A percentile compares a stretch with the other conserved stretches of the same genome.
These are phyloP conservation scores for Drosophila robusta DNA, from an alignment of 2,888 invertebrate species.

Conservation along the genomic window DNA sequence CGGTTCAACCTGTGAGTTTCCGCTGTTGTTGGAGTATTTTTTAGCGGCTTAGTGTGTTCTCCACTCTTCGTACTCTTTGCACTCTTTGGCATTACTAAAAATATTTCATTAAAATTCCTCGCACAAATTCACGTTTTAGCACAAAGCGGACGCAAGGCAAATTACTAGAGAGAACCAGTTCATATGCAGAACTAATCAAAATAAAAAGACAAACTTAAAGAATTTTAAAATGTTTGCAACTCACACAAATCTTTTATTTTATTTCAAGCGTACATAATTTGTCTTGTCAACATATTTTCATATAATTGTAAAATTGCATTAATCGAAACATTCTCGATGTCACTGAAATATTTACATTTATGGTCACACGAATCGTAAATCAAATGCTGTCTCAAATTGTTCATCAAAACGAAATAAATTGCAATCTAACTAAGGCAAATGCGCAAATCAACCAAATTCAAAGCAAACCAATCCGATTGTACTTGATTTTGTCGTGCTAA, in stretches of 20 bases:
- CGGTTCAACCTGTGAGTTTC: constrained; percentile 30
- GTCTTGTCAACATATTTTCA: neutral
- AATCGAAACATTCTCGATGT: constrained; percentile 1
- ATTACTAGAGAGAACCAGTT: constrained; percentile 20
- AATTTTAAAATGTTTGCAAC: neutral
- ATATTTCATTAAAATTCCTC: constrained; percentile 56
- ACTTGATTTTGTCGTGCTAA: constrained; percentile 25
- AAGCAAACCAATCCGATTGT: constrained; percentile 4
- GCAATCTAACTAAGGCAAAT: constrained; percentile 13
- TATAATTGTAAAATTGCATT: neutral
- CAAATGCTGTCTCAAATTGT: constrained; percentile 26
- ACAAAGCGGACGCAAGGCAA: constrained; percentile 8
- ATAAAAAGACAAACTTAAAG: neutral
- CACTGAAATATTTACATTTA: constrained; percentile 1
- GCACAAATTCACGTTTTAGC: constrained; percentile 40
- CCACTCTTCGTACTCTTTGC: constrained; percentile 2
- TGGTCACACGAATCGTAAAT: constrained; percentile 21
- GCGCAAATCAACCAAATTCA: constrained; percentile 5
- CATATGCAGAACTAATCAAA: neutral
- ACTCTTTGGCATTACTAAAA: constrained; percentile 27
- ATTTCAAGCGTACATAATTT: neutral
- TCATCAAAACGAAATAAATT: constrained; percentile 46
- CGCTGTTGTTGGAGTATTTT: constrained; percentile 8
- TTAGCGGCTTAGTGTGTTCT: neutral
- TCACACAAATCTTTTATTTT: neutral